Conservation (phyloP, 2,797 vertebrate species). For the Syngnathus rostellatus region DNA sequence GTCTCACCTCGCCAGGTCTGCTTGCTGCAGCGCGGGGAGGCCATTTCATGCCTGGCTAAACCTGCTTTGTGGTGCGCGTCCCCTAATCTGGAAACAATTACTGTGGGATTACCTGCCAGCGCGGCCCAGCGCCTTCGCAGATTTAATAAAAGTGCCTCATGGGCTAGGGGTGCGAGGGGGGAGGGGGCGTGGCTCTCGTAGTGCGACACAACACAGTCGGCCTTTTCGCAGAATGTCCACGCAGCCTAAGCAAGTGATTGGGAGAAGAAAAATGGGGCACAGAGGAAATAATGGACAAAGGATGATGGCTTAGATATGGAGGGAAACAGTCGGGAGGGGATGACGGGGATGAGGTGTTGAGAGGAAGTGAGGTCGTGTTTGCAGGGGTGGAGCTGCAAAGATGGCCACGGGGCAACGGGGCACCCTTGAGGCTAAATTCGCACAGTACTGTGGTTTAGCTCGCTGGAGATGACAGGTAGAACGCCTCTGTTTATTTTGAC, state of each 20-base stretch:
- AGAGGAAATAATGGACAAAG: conserved; percentile 65
- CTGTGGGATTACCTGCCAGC: conserved; percentile 72
- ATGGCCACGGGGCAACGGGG: conserved; percentile 26
- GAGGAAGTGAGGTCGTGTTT: conserved; percentile 35
- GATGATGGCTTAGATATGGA: conserved; percentile 48
- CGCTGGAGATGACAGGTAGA: neutral
- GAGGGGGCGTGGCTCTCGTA: conserved; percentile 68
- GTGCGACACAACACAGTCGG: conserved; percentile 59
- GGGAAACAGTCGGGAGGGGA: conserved; percentile 53
- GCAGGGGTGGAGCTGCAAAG: conserved; percentile 28
- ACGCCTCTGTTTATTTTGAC: neutral
- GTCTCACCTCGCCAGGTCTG: conserved; percentile 64
- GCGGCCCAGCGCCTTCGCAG: conserved; percentile 68
- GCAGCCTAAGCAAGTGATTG: conserved; percentile 69
- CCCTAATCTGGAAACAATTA: conserved; percentile 80
- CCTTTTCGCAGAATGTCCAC: conserved; percentile 65
- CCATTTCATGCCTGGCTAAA: conserved; percentile 77
- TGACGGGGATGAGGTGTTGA: conserved; percentile 36
- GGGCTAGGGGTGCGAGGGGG: conserved; percentile 40
- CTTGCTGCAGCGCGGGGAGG: conserved; percentile 63
- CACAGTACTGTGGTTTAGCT: neutral
- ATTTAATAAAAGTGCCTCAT: conserved; percentile 78
- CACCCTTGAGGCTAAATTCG: conserved; percentile 6
- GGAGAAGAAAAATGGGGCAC: conserved; percentile 50
- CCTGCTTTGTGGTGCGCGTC: conserved; percentile 71